These are phyloP conservation scores for Acipenser oxyrinchus DNA, from an alignment of 2,797 vertebrate species.

Conservation along the genomic window DNA sequence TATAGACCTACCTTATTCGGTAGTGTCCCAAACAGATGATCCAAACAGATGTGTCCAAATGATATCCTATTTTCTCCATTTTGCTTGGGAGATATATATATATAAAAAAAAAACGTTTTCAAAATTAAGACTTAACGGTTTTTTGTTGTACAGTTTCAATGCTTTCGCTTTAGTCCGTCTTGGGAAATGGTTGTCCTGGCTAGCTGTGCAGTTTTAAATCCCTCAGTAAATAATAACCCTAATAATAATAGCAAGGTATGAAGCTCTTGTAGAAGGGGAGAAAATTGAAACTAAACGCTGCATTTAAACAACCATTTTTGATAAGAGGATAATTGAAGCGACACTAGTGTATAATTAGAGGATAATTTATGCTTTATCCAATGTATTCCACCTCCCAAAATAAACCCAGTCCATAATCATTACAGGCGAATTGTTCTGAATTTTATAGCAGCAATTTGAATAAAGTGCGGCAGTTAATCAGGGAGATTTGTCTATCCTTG, in stretches of 20 bases:
- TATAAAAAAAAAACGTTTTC: neutral
- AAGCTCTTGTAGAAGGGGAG: constrained; percentile 92
- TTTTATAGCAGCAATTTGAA: constrained; percentile 97
- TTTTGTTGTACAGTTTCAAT: constrained; percentile 28
- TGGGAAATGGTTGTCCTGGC: constrained; percentile 83
- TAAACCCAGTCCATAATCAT: constrained; percentile 99
- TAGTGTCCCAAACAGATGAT: constrained; percentile 12
- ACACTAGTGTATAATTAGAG: constrained; percentile 99
- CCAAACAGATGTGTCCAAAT: too few species aligned
- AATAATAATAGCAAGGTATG: constrained; percentile 99
- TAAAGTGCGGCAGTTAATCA: constrained; percentile 97
- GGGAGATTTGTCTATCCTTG: constrained; percentile 87
- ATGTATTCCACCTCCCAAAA: constrained; percentile 99
- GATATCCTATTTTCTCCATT: neutral
- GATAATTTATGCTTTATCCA: constrained; percentile 99
- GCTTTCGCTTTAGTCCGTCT: constrained; percentile 76
- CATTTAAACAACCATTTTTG: constrained; percentile 98
- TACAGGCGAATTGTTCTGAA: constrained; percentile 98
- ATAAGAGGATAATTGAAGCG: constrained; percentile 99
- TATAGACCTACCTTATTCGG: constrained; percentile 17
- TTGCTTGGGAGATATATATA: neutral
- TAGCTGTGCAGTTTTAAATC: constrained; percentile 93
- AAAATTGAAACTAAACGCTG: constrained; percentile 99
- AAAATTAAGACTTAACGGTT: constrained; percentile 9
- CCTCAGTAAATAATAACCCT: constrained; percentile 93